Base-by-base conservation (phyloP, 2,113 vertebrate genomes). In the Chionodraco myersi region DNA sequence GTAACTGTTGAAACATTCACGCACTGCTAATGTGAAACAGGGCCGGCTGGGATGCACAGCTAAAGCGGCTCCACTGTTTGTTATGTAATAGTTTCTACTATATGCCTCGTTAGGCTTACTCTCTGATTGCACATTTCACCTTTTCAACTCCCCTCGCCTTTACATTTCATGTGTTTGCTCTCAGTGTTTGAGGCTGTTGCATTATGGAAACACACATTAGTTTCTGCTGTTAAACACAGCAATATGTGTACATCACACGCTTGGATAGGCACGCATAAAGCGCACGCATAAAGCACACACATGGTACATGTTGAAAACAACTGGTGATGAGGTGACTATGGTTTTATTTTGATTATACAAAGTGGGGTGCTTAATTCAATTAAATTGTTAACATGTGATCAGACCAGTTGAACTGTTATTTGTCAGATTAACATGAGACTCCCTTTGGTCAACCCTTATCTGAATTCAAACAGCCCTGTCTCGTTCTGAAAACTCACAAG, bases 401-500 rank as follows among this genome's bases (percentile, higher is more conserved):
- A 51, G 9, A 21, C 36, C 9, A 3, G 10, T 36, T 18, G 41
- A 75, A 64, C 26, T 66, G 56, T 70, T 45, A 63, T 78, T 45
- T 61, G 64, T 64, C 0, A 26, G 82, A 85, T 84, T 80, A 85
- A 48, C 54, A 30, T 14, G 6, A 73, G 59, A n/a, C 16, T 80
- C 56, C 57, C 86, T 89, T 88, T 84, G 80, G 67, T 76, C 70
- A 21, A 16, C 51, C 53, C 45, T 84, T 89, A 94, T 92, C 88
- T 75, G 16, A 86, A 72, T 65, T 72, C 72, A 90, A 91, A 91
- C 77, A 89, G 51, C 2, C 47, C 10, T 16, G 41, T 81, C 56
- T 68, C 48, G 64, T 44, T 87, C 65, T 52, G 51, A 84, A 91
- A 85, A 89, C 64, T 89, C 72, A 81, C 75, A 54, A 16, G 75